Evolutionary conservation across 1,140 invertebrate genomes (phyloP), one percentile per base, ranked within the genome.

Genomic region (Archegozetes longisetosus): DNA sequence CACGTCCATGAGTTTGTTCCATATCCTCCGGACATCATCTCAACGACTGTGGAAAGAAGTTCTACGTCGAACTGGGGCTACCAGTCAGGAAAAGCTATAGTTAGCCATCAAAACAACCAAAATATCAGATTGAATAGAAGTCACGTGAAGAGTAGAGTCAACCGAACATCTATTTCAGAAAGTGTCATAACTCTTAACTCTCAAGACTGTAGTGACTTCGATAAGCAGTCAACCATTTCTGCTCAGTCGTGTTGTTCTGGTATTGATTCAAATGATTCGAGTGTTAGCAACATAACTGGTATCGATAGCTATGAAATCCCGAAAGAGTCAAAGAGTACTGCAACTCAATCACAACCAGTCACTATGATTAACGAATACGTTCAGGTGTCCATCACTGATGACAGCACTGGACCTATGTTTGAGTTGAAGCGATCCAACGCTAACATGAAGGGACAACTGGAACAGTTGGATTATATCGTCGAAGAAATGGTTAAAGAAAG

Each of bases 401-500:
- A 40, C 17, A 40, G 6, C 17, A 40, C 6, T 40, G 32, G 32
- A 9, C 32, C 32, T 9, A 6, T 26, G 4, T 27, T 53, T 26
- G 57, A 51, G 14, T 53, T 52, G 25, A 58, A 50, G 13, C 57
- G 47, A 12, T 49, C 46, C 13, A 58, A 58, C 50, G 24, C 48
- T 24, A 49, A 46, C 17, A 20, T 58, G 24, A 46, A 47, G n/a
- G 32, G 25, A 20, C 48, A 50, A 23, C 6, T 58, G 4, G 47
- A 58, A 2, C 57, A 58, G 40, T 46, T 58, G 48, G 49, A 20
- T 28, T 51, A 58, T n/a, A 51, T 58, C 4, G 40, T 58, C 24
- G 57, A 58, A 40, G 25, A 58, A 27, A 58, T 58, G 57, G 48
- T 47, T 20, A 58, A 58, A 27, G 57, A 58, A 40, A 24, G 57